Evolutionary conservation across 2,113 vertebrate genomes (phyloP), one percentile per base, ranked within the genome.

Genomic region (Fregetta grallaria): DNA sequence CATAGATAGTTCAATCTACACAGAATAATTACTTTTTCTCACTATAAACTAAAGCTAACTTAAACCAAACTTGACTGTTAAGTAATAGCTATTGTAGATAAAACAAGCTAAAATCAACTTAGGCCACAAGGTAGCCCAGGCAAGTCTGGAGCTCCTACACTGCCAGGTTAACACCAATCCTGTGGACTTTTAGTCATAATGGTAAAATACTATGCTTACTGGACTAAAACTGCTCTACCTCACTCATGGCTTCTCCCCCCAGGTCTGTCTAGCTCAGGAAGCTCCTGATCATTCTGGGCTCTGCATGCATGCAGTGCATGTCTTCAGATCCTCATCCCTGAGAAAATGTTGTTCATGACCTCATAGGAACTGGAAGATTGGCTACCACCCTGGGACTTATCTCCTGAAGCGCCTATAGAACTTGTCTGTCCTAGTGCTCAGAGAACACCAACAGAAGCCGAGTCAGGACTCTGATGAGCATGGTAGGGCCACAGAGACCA

Each of bases 261-360:
- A 34, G 7, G 10, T 29, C 68, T 58, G 27, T 55, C 27, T 58
- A 80, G 15, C 11, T 59, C 38, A 14, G 58, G 32, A 92, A 53
- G 73, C 6, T 47, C 18, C 12, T 49, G 9, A 20, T 58, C 30
- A 40, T 49, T 67, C 45, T 26, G 18, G 10, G 11, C 22, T 82
- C 29, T 10, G 5, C 26, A 38, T 1, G 15, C 2, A 4, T 15
- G 22, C 15, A 32, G 6, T 13, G 3, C 29, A 30, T 10, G 3
- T 71, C 45, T 20, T 74, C 47, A 32, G 14, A 12, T 4, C 6
- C 13, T 56, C 15, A 45, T 23, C 7, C 70, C 8, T 36, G 13
- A 45, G 44, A 59, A 92, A 63, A 73, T 13, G 9, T 67, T 45
- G 9, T 58, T 92, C 36, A 21, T 42, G 30, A n/a, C 34, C 11